phyloP scores from a whole-genome alignment of 2,888 invertebrate genomes.

The Dicycla oo region DNA sequence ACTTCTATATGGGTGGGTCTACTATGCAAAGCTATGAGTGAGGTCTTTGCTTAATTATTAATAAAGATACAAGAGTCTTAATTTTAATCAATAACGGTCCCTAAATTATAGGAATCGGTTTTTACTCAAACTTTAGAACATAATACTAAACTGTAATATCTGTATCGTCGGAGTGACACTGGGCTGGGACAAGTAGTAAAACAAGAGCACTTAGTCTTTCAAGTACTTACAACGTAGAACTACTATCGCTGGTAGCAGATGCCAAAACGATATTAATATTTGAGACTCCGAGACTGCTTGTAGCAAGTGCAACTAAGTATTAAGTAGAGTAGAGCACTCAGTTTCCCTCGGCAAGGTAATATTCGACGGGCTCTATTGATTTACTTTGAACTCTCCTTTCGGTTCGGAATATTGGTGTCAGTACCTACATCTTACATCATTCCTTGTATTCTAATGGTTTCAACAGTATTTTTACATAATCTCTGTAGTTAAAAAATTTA shows the following conservation, averaged over 20 bases:
- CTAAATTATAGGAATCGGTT: no score
- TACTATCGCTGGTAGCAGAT: conserved; percentile 47
- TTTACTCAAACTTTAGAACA: conserved; percentile 19
- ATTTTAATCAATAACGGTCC: no score
- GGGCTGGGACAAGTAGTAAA: conserved; percentile 20
- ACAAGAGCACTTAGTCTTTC: conserved; percentile 35
- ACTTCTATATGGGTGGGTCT: no score
- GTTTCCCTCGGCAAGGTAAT: conserved; percentile 21
- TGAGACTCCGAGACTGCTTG: conserved; percentile 37
- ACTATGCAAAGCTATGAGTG: no score
- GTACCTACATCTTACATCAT: neutral
- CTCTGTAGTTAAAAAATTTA: no score
- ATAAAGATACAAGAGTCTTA: no score
- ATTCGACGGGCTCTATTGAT: conserved; percentile 22
- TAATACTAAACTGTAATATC: conserved; percentile 17
- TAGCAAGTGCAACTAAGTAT: conserved; percentile 45
- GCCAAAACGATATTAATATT: conserved; percentile 56
- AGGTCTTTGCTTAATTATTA: no score
- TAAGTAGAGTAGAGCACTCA: conserved; percentile 40
- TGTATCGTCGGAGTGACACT: neutral
- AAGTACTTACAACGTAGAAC: conserved; percentile 39
- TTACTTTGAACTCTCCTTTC: conserved; percentile 16
- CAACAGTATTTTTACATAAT: neutral
- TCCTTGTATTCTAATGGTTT: neutral
- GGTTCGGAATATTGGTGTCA: neutral